These are phyloP conservation scores for Ranitomeya variabilis DNA, from an alignment of 2,113 vertebrate genomes.

Conservation along the genomic window DNA sequence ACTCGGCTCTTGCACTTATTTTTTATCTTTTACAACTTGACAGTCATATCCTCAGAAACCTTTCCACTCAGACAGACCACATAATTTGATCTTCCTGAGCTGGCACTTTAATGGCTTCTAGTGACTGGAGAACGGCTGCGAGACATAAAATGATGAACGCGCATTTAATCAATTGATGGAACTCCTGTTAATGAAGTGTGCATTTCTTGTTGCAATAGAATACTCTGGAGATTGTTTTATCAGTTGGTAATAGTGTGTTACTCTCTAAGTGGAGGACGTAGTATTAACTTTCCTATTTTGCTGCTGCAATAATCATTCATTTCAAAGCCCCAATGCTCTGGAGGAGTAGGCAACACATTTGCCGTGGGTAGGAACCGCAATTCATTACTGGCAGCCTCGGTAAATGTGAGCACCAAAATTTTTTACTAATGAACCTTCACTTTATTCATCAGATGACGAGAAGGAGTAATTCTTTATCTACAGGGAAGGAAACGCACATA, in stretches of 20 bases:
- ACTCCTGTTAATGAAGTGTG: conserved; percentile 56
- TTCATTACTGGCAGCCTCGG: conserved; percentile 27
- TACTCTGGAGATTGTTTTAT: conserved; percentile 53
- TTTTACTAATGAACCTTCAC: conserved; percentile 31
- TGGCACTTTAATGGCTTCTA: conserved; percentile 29
- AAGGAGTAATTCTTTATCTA: neutral
- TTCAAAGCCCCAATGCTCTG: conserved; percentile 43
- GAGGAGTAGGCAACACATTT: conserved; percentile 7
- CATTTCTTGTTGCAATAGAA: conserved; percentile 40
- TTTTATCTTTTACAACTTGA: conserved; percentile 7
- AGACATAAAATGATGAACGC: conserved; percentile 50
- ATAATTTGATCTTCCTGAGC: conserved; percentile 45
- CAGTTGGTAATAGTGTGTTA: conserved; percentile 48
- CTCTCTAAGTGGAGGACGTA: conserved; percentile 31
- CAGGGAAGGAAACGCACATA: neutral
- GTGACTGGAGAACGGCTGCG: conserved; percentile 29
- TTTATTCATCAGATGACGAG: conserved; percentile 12
- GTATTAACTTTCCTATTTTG: conserved; percentile 53
- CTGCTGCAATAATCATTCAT: conserved; percentile 54
- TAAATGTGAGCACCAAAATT: conserved; percentile 19
- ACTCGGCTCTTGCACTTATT: neutral
- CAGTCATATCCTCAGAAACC: conserved; percentile 22
- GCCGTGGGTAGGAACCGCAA: conserved; percentile 20
- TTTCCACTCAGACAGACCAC: conserved; percentile 43
- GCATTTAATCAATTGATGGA: conserved; percentile 41